Percentiles rank a stretch among this genome's conserved stretches.
phyloP scores from a whole-genome alignment of 2,113 vertebrate species.

The Sylvilagus bachmani region DNA sequence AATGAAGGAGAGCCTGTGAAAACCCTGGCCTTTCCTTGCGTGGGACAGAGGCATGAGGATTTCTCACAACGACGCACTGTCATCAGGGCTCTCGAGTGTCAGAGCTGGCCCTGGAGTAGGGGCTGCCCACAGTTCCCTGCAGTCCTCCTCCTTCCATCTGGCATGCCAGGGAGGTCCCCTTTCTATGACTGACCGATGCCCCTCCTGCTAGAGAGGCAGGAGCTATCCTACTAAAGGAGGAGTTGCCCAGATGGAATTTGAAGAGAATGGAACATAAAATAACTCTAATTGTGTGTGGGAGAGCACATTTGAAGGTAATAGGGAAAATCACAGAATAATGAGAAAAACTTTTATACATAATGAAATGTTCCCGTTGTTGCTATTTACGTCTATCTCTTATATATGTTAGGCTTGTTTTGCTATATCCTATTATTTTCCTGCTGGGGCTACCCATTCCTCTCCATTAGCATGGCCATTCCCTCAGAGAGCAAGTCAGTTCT shows the following conservation, averaged over 20 bases:
- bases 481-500: slow-evolving; percentile 15
- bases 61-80: not conserved
- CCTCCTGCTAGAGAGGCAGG: not conserved
- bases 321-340: slow-evolving; percentile 60
- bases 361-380: not conserved
- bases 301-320: slow-evolving; percentile 62
- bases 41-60: not conserved
- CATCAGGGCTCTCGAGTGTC: not conserved
- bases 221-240: not conserved
- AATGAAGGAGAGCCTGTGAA: not conserved
- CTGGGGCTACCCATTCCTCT: slow-evolving; percentile 17
- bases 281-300: slow-evolving; percentile 62
- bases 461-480: not conserved
- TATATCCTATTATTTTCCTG: slow-evolving; percentile 48
- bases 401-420: not conserved
- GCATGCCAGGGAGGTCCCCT: not conserved
- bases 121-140: accelerated
- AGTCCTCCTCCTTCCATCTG: not conserved
- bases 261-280: slow-evolving; percentile 60
- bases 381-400: not conserved
- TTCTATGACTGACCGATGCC: not conserved
- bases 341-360: slow-evolving; percentile 65
- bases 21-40: not conserved
- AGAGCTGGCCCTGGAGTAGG: not conserved
- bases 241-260: slow-evolving; percentile 29